phyloP scores from a whole-genome alignment of 2,888 invertebrate species.

The Tricholauxania praeusta region DNA sequence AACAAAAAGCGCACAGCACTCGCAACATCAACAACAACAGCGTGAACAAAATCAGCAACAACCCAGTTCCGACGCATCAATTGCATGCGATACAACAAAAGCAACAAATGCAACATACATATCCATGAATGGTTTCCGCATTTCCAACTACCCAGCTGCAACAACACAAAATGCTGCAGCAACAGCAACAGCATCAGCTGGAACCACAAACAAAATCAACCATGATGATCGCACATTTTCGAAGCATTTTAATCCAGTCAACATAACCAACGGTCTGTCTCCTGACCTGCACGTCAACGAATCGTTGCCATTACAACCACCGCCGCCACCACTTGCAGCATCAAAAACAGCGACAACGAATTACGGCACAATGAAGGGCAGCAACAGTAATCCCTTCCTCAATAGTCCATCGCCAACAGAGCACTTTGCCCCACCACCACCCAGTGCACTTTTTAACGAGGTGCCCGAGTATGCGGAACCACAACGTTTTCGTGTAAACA shows the following conservation, averaged over 20 bases:
- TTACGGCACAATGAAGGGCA: conserved; percentile 52
- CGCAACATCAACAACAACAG: conserved; percentile 31
- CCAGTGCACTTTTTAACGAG: conserved; percentile 45
- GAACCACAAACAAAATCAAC: conserved; percentile 45
- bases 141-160: conserved; percentile 60
- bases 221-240: conserved; percentile 43
- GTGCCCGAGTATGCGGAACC: conserved; percentile 65
- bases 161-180: conserved; percentile 39
- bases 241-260: conserved; percentile 44
- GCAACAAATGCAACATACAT: conserved; percentile 21
- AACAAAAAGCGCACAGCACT: conserved; percentile 38
- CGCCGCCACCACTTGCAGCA: conserved; percentile 47
- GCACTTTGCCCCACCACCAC: background rate
- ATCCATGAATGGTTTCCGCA: conserved; percentile 63
- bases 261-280: conserved; percentile 27
- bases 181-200: conserved; percentile 42
- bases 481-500: conserved; percentile 59
- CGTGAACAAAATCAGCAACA: background rate
- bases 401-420: conserved; percentile 63
- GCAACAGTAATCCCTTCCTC: conserved; percentile 58
- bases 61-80: conserved; percentile 15
- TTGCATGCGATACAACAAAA: conserved; percentile 35
- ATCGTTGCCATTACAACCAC: conserved; percentile 50
- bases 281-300: conserved; percentile 60
- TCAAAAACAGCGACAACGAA: conserved; percentile 40